phyloP scores from a whole-genome alignment of 2,888 invertebrate species.

The Cryptocephalus moraei region DNA sequence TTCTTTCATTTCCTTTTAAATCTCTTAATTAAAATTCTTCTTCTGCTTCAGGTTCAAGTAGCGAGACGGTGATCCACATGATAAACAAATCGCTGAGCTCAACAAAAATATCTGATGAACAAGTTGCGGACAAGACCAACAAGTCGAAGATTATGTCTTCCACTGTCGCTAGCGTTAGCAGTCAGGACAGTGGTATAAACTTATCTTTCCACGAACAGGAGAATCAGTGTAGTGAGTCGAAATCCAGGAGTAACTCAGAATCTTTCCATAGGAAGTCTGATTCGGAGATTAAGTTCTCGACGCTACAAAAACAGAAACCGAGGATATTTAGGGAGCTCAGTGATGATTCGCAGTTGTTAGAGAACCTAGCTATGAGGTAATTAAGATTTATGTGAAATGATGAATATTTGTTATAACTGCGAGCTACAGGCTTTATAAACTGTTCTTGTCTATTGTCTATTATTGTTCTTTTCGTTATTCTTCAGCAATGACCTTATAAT shows the following conservation, averaged over 20 bases:
- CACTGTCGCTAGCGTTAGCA: conserved; percentile 59
- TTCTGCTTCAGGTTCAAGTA: conserved; percentile 28
- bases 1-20: too few species aligned
- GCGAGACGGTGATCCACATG: conserved; percentile 30
- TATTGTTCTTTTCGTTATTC: too few species aligned
- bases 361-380: conserved; percentile 37
- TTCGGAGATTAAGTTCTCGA: conserved; percentile 29
- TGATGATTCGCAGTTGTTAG: conserved; percentile 20
- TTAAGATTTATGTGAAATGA: too few species aligned
- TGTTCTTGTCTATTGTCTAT: too few species aligned
- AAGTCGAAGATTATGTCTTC: conserved; percentile 49
- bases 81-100: conserved; percentile 47
- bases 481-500: not conserved
- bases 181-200: conserved; percentile 70
- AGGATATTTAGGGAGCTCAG: conserved; percentile 23
- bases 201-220: conserved; percentile 62
- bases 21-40: too few species aligned
- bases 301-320: conserved; percentile 28
- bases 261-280: conserved; percentile 27
- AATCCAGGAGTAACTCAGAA: conserved; percentile 32
- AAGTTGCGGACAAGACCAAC: conserved; percentile 27
- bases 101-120: conserved; percentile 47
- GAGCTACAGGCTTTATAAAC: not conserved
- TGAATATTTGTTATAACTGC: not conserved
- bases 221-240: conserved; percentile 20